Evolutionary conservation across 2,113 vertebrate species (phyloP).

Genomic region (Hippocampus comes): DNA sequence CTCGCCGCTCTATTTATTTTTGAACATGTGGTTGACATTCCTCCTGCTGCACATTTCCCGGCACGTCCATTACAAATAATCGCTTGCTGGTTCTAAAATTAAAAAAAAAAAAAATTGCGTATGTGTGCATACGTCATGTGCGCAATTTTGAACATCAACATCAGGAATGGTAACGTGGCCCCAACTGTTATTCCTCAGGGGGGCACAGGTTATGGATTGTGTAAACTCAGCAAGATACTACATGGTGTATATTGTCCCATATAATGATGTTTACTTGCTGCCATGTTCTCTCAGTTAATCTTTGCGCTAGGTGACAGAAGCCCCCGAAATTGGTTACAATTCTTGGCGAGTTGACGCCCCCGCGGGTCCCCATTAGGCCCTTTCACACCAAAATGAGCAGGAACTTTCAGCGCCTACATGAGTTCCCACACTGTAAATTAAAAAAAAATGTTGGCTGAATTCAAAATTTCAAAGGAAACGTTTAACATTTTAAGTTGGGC

Average conservation of each 20-base stretch:
- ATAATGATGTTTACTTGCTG: constrained; percentile 16
- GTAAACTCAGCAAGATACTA: constrained; percentile 16
- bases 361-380: neutral
- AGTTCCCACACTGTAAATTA: neutral
- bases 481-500: neutral
- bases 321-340: neutral
- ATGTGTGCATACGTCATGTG: constrained; percentile 58
- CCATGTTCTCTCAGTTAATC: constrained; percentile 1
- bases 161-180: constrained; percentile 45
- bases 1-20: constrained; percentile 75
- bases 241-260: neutral
- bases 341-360: neutral
- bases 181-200: constrained; percentile 44
- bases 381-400: neutral
- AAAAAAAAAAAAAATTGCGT: constrained; percentile 23
- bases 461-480: neutral
- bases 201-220: constrained; percentile 19
- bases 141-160: constrained; percentile 62
- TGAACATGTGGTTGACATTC: constrained; percentile 79
- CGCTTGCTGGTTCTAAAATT: constrained; percentile 63
- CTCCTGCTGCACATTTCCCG: constrained; percentile 72
- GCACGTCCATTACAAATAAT: constrained; percentile 76
- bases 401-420: neutral
- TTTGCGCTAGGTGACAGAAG: neutral
- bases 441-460: neutral